Conservation (phyloP, 2,888 invertebrate genomes). For the Watsonalla cultraria region DNA sequence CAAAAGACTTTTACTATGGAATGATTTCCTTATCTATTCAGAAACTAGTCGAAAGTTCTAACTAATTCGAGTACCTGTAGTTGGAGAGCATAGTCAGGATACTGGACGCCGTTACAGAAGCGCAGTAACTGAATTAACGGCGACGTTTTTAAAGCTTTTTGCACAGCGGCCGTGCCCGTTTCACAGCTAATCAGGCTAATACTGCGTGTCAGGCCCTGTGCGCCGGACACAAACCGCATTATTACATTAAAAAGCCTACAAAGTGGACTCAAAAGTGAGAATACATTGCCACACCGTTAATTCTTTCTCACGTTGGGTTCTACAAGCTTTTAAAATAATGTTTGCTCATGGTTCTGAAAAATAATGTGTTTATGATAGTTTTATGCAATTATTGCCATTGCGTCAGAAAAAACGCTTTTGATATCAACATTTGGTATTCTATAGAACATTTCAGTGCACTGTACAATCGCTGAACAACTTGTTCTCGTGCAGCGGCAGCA, state of each 20-base stretch:
- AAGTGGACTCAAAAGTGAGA: conserved; percentile 23
- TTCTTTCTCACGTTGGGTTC: conserved; percentile 2
- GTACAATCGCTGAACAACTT: conserved; percentile 7
- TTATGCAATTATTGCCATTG: too few relatives aligned
- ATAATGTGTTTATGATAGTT: too few relatives aligned
- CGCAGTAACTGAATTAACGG: conserved; percentile 63
- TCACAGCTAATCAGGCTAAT: conserved; percentile 66
- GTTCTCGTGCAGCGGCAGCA: conserved; percentile 10
- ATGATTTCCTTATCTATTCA: too few relatives aligned
- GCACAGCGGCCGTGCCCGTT: conserved; percentile 44
- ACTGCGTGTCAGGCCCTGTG: conserved; percentile 41
- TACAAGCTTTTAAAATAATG: background rate
- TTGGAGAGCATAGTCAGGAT: conserved; percentile 35
- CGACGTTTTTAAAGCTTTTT: conserved; percentile 73
- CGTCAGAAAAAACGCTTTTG: too few relatives aligned
- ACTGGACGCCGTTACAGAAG: conserved; percentile 25
- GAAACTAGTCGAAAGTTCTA: background rate
- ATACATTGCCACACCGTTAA: conserved; percentile 3
- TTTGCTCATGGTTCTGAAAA: background rate
- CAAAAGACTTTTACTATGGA: too few relatives aligned
- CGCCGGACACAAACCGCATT: conserved; percentile 28
- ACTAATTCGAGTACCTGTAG: conserved; percentile 17
- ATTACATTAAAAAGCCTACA: conserved; percentile 44
- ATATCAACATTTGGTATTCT: too few relatives aligned
- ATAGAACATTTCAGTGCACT: conserved; percentile 7